Conservation (phyloP, 2,888 invertebrate genomes). For the Pilophorus perplexus region DNA sequence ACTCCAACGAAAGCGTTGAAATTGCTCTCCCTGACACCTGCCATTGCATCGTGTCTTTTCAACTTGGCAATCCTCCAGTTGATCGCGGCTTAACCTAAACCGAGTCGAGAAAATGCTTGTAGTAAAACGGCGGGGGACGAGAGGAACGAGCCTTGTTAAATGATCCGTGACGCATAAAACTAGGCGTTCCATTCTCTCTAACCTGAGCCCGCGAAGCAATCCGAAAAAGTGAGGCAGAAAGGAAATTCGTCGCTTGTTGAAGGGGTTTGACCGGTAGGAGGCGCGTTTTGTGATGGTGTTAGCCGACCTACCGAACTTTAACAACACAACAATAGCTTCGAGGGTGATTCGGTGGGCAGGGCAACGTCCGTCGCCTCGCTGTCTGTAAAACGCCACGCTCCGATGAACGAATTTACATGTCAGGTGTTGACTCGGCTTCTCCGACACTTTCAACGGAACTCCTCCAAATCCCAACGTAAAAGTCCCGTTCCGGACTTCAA, state of each 20-base stretch:
- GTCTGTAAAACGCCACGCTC: slow-evolving; percentile 9
- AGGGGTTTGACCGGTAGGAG: neutral
- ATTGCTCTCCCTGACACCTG: slow-evolving; percentile 11
- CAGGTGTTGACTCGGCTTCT: slow-evolving; percentile 18
- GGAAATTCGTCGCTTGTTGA: neutral
- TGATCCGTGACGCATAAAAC: slow-evolving; percentile 21
- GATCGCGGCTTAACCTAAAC: neutral
- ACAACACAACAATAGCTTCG: neutral
- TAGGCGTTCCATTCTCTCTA: neutral
- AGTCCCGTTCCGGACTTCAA: too few relatives aligned
- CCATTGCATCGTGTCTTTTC: neutral
- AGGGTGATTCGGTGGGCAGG: slow-evolving; percentile 7
- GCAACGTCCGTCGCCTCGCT: slow-evolving; percentile 2
- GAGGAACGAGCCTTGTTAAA: too few relatives aligned
- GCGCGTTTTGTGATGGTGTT: too few relatives aligned
- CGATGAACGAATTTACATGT: slow-evolving; percentile 26
- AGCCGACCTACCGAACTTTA: slow-evolving; percentile 1
- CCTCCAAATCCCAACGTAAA: neutral
- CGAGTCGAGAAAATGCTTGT: neutral
- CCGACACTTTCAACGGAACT: slow-evolving; percentile 17
- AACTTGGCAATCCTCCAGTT: neutral
- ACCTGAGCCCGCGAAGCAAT: neutral
- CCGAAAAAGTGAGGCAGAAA: too few relatives aligned
- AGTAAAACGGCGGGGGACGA: too few relatives aligned
- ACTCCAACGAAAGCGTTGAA: neutral